Evolutionary conservation across 2,797 vertebrate genomes (phyloP), one percentile per base, ranked within the genome.

Genomic region (Chaetodon trifasciatus): DNA sequence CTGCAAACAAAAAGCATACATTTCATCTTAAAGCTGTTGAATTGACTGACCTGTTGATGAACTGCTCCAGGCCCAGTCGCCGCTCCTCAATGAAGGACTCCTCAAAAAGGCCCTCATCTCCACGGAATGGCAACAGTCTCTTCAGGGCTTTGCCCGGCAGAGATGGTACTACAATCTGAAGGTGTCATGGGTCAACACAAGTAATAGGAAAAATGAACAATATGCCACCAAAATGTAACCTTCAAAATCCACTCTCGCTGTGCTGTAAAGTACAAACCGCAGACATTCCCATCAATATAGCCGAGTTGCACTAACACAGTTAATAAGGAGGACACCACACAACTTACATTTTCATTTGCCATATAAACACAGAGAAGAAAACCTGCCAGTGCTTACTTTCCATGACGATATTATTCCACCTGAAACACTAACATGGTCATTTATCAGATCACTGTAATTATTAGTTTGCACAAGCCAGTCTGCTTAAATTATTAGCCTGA

Each of bases 141-240:
- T 98, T 99, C 92, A 99, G 95, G 82, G 98, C 98, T 95, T 99
- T 99, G 79, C 98, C 97, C 70, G 98, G 98, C 90, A 99, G 95
- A 0, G 98, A 97, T 63, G 98, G 98, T 88, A 99, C 98, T 93
- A 99, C 98, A 95, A 99, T 99, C 98, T 99, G 89, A 42, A 90
- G 65, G 66, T 63, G 35, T 65, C 42, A 57, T 15, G 6, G 19
- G 21, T 39, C n/a, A 46, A 72, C 12, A 65, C 6, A 70, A 80
- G 60, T 1, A 46, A 73, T 0, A 40, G 21, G 0, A 35, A 23
- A 23, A 0, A 61, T 23, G 1, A 47, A 24, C 46, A 24, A 44
- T 8, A 19, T 5, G 53, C 0, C 4, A 44, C 5, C 1, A 16
- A 42, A 57, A 46, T 17, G 7, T 19, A 6, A 70, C 40, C 32